Conservation (phyloP, 2,888 invertebrate genomes). For the Charanyca ferruginea region DNA sequence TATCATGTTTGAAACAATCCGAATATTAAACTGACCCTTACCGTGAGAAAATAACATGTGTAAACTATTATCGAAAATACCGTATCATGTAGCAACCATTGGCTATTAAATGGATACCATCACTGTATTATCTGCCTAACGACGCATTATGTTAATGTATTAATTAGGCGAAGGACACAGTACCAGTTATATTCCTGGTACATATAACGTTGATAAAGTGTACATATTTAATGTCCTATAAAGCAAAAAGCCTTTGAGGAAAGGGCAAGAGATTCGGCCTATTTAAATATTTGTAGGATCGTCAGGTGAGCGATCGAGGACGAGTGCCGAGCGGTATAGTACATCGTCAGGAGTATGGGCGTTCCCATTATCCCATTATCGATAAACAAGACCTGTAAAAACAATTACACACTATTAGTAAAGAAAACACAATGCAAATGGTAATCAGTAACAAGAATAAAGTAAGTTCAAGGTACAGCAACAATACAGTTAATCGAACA, state of each 20-base stretch:
- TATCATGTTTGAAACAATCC: neutral
- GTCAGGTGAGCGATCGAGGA: no score
- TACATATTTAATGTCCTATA: constrained; percentile 2
- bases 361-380: no score
- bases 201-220: neutral
- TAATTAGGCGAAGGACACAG: constrained; percentile 5
- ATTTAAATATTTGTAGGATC: neutral
- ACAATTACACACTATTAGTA: no score
- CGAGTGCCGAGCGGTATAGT: no score
- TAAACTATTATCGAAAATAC: constrained; percentile 4
- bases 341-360: no score
- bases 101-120: constrained; percentile 9
- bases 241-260: neutral
- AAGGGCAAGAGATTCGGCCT: neutral
- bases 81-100: neutral
- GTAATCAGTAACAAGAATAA: no score
- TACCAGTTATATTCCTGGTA: neutral
- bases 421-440: no score
- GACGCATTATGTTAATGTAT: constrained; percentile 28
- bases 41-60: constrained; percentile 39
- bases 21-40: neutral
- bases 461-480: no score
- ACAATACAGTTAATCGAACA: no score
- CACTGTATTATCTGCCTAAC: neutral
- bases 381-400: no score